Percentiles rank a stretch among this genome's conserved stretches.
Conservation (phyloP, 1,140 invertebrate genomes). For the Whitmania pigra region DNA sequence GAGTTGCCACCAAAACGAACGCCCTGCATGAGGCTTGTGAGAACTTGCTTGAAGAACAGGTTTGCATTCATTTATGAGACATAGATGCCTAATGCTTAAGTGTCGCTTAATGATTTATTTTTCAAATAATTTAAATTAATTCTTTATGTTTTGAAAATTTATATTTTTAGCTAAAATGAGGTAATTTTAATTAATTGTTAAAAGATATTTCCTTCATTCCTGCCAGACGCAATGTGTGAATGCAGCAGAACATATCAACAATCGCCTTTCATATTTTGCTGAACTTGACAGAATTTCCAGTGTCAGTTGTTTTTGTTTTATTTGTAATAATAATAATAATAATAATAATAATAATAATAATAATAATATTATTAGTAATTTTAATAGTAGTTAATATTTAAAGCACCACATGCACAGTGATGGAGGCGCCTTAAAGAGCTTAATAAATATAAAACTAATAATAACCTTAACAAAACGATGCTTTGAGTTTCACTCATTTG, state of each 20-base stretch:
- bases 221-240: constrained; percentile 58
- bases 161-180: no score
- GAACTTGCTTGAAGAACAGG: constrained; percentile 71
- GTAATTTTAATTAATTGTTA: no score
- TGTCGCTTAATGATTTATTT: no score
- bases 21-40: constrained; percentile 77
- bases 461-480: neutral
- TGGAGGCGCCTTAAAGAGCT: no score
- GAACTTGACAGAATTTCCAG: constrained; percentile 67
- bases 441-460: no score
- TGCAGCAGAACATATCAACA: constrained; percentile 63
- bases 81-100: no score
- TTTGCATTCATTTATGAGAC: constrained; percentile 26
- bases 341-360: constrained; percentile 10
- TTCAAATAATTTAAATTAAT: no score
- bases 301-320: constrained; percentile 31
- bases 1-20: constrained; percentile 77
- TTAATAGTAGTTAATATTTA: no score
- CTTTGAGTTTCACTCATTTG: no score
- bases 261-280: constrained; percentile 69
- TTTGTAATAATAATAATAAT: neutral
- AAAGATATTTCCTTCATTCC: constrained; percentile 21
- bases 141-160: no score
- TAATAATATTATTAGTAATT: neutral
- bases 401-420: no score